These are phyloP conservation scores for Malacosoma neustria DNA, from an alignment of 2,888 invertebrate genomes.

Conservation along the genomic window DNA sequence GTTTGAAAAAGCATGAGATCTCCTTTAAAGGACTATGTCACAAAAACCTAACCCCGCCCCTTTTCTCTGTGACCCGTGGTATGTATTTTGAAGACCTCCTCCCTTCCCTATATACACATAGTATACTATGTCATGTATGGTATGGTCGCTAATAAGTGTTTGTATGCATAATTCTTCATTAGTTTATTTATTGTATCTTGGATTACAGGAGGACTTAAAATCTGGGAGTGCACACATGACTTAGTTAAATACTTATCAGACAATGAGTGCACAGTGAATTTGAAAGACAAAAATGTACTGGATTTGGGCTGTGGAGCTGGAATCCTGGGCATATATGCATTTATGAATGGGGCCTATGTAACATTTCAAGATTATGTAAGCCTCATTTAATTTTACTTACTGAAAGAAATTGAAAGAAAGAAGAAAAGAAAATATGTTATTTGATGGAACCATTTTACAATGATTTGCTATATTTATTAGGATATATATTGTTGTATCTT, in stretches of 20 bases:
- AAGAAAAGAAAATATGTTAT: neutral
- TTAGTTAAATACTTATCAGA: slow-evolving; percentile 78
- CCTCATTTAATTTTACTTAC: too few species aligned
- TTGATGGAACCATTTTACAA: too few species aligned
- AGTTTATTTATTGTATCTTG: slow-evolving; percentile 1
- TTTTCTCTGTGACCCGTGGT: too few species aligned
- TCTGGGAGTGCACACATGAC: slow-evolving; percentile 96
- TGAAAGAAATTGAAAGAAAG: too few species aligned
- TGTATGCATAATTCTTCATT: neutral
- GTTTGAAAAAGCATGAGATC: too few species aligned
- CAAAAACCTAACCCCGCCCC: too few species aligned
- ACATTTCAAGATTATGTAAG: slow-evolving; percentile 97
- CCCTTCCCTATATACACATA: too few species aligned
- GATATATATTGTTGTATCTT: neutral
- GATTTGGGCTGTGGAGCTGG: slow-evolving; percentile 97
- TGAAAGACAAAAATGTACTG: slow-evolving; percentile 77
- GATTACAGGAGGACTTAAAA: slow-evolving; percentile 89
- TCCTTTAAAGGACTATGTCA: too few species aligned
- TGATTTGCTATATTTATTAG: neutral
- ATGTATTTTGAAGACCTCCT: too few species aligned
- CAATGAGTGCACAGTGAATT: slow-evolving; percentile 26
- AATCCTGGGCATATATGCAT: slow-evolving; percentile 87
- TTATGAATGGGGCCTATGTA: slow-evolving; percentile 79
- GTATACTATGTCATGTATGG: too few species aligned
- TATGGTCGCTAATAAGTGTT: too few species aligned